A percentile compares a stretch with the other conserved stretches of the same genome.
Conservation (phyloP, 1,140 invertebrate species). For the Nixonia krombeini region DNA sequence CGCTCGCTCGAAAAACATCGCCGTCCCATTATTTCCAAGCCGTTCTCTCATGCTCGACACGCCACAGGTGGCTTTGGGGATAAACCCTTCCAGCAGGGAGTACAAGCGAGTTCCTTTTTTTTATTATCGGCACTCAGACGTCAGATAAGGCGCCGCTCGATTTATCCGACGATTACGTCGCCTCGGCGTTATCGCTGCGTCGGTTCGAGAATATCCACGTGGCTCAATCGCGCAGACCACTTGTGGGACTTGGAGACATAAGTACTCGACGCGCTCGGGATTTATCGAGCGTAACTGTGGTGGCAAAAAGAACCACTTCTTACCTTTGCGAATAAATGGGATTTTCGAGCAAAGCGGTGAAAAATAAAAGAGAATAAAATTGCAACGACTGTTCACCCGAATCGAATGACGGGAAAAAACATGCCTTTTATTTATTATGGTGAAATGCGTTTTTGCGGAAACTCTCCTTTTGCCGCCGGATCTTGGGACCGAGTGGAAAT, state of each 20-base stretch:
- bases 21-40: slow-evolving; percentile 48
- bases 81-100: slow-evolving; percentile 44
- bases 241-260: slow-evolving; percentile 39
- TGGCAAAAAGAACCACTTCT: slow-evolving; percentile 29
- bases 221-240: slow-evolving; percentile 34
- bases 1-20: slow-evolving; percentile 47
- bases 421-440: too few relatives aligned
- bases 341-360: background rate
- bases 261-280: slow-evolving; percentile 33
- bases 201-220: slow-evolving; percentile 31
- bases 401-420: too few relatives aligned
- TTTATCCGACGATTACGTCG: slow-evolving; percentile 44
- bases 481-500: background rate
- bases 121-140: slow-evolving; percentile 27
- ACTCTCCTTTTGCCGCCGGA: background rate
- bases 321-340: slow-evolving; percentile 12
- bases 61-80: slow-evolving; percentile 45
- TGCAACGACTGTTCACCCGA: too few relatives aligned
- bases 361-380: too few relatives aligned
- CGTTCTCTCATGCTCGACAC: slow-evolving; percentile 45
- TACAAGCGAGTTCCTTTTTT: slow-evolving; percentile 41
- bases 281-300: slow-evolving; percentile 32
- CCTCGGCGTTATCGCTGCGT: slow-evolving; percentile 21
- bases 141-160: slow-evolving; percentile 45
- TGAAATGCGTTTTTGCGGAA: background rate